Conservation (phyloP, 2,797 vertebrate species). For the Arnoldichthys spilopterus region DNA sequence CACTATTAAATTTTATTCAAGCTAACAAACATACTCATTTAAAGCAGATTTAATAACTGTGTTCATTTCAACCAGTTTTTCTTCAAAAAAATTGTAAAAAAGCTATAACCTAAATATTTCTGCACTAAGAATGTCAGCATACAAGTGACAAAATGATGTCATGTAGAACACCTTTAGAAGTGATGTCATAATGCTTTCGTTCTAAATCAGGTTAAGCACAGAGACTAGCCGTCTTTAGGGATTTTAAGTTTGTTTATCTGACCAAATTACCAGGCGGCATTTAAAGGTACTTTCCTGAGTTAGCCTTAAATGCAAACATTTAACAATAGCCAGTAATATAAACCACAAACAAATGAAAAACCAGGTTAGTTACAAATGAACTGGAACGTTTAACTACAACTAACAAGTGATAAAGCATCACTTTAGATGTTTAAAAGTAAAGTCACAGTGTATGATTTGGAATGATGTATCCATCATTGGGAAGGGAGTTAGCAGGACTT, state of each 20-base stretch:
- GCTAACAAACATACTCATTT: no score
- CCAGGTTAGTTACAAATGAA: not conserved
- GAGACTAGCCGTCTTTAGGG: not conserved
- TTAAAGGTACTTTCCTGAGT: no score
- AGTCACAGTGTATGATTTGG: not conserved
- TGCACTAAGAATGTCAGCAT: not conserved
- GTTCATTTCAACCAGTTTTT: no score
- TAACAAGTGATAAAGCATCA: no score
- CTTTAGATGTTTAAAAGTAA: not conserved
- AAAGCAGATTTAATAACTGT: no score
- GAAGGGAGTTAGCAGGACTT: conserved; percentile 47
- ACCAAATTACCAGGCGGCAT: not conserved
- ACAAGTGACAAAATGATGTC: not conserved
- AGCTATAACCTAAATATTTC: not conserved
- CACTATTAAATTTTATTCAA: no score
- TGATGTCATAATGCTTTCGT: not conserved
- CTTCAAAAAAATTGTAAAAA: not conserved
- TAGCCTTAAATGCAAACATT: no score
- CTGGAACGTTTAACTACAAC: not conserved
- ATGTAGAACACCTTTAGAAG: not conserved
- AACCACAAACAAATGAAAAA: not conserved
- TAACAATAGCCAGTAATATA: no score
- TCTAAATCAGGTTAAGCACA: not conserved
- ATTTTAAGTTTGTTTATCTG: not conserved
- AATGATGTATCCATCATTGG: not conserved